Conservation (phyloP, 2,113 vertebrate species). For the Heterotilapia buettikoferi region DNA sequence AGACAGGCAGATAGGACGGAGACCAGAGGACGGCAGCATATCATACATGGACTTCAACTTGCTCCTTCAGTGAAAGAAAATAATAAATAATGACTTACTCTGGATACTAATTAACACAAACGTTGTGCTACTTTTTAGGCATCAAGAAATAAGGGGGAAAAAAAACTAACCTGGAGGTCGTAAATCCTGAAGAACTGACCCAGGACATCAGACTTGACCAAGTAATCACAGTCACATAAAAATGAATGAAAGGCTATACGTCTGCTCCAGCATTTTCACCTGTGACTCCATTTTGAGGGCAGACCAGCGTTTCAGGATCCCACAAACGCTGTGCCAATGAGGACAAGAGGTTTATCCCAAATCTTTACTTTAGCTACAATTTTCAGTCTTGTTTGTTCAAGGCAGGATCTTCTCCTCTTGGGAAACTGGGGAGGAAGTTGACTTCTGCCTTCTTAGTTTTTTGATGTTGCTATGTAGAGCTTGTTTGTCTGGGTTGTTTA, state of each 20-base stretch:
- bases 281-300: slow-evolving; percentile 7
- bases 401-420: slow-evolving; percentile 1
- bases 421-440: slow-evolving; percentile 18
- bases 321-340: neutral
- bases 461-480: neutral
- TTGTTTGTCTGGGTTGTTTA: slow-evolving; percentile 10
- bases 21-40: neutral
- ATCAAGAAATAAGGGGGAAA: neutral
- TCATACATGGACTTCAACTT: no score
- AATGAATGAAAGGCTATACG: neutral
- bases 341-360: neutral
- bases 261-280: neutral
- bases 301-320: slow-evolving; percentile 11
- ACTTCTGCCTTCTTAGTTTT: slow-evolving; percentile 6
- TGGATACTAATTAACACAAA: neutral
- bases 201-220: neutral
- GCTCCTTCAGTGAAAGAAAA: neutral
- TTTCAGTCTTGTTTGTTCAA: neutral
- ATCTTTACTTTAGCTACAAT: neutral
- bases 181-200: neutral
- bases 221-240: neutral
- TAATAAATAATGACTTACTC: neutral
- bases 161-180: no score
- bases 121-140: neutral
- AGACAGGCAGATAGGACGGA: neutral